Percentiles rank a stretch among this genome's conserved stretches.
phyloP scores from a whole-genome alignment of 2,888 invertebrate species.

The Nymphalis urticae region DNA sequence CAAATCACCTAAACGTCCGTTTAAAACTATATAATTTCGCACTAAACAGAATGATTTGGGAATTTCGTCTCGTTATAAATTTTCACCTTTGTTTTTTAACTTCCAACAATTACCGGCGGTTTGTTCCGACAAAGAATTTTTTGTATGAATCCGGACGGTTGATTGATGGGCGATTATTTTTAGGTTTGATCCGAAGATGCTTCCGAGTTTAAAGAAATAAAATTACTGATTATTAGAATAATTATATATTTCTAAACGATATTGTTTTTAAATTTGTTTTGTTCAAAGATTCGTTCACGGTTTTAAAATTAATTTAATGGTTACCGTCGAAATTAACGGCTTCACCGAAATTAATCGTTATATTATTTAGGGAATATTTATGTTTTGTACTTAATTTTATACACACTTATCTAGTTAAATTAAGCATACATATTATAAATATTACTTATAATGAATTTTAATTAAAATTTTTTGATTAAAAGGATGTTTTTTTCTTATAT shows the following conservation, averaged over 20 bases:
- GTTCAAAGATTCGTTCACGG: background rate
- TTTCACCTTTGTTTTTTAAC: constrained; percentile 77
- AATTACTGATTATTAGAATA: constrained; percentile 35
- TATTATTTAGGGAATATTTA: too few relatives aligned
- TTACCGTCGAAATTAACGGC: too few relatives aligned
- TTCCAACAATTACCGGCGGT: constrained; percentile 66
- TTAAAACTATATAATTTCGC: constrained; percentile 79
- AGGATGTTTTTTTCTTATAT: too few relatives aligned
- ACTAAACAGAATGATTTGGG: constrained; percentile 78
- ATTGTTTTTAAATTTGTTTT: constrained; percentile 41
- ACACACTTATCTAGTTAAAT: too few relatives aligned
- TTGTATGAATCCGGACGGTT: constrained; percentile 57
- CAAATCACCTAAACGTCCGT: constrained; percentile 74
- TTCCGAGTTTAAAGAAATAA: constrained; percentile 66
- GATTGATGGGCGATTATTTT: constrained; percentile 79
- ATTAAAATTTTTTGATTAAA: too few relatives aligned
- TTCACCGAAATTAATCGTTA: too few relatives aligned
- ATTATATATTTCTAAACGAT: constrained; percentile 33
- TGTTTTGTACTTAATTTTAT: too few relatives aligned
- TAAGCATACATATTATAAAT: too few relatives aligned
- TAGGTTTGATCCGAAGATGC: constrained; percentile 68
- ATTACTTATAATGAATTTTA: too few relatives aligned
- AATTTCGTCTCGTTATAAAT: constrained; percentile 77
- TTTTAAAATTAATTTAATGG: background rate
- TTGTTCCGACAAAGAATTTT: constrained; percentile 68